phyloP scores from a whole-genome alignment of 92 coral and sea anemone genomes.

The Metridium senile region DNA sequence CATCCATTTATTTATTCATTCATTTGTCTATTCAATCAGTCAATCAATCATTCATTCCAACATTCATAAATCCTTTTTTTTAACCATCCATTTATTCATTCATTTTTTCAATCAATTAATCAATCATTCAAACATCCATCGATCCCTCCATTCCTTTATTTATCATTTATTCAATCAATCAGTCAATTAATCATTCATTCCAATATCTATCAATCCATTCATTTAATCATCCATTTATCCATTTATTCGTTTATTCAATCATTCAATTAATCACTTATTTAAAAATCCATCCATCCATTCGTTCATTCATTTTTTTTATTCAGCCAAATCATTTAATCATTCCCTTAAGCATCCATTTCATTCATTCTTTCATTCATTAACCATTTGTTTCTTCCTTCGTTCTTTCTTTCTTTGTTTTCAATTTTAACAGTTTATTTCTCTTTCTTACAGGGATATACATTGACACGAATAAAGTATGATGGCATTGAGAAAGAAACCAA shows the following conservation, averaged over 20 bases:
- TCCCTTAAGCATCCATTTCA: too few relatives aligned
- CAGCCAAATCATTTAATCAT: too few relatives aligned
- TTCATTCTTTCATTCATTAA: too few relatives aligned
- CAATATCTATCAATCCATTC: neutral
- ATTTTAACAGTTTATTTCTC: too few relatives aligned
- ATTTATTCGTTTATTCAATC: neutral
- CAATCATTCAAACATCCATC: neutral
- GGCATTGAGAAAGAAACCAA: too few relatives aligned
- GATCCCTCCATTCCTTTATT: neutral
- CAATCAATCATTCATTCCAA: too few relatives aligned
- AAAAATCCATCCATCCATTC: too few relatives aligned
- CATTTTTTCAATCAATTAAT: neutral
- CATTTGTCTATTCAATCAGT: neutral
- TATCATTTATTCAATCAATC: neutral
- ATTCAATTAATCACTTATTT: too few relatives aligned
- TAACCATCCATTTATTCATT: neutral
- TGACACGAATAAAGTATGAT: too few relatives aligned
- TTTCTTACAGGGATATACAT: too few relatives aligned
- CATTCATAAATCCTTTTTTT: too few relatives aligned
- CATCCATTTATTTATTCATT: too few relatives aligned
- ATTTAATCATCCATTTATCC: neutral
- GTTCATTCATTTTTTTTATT: neutral
- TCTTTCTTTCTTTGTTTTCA: neutral
- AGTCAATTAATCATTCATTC: neutral
- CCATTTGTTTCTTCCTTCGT: neutral